Evolutionary conservation across 2,888 invertebrate genomes (phyloP).

Genomic region (Sthenelais limicola): DNA sequence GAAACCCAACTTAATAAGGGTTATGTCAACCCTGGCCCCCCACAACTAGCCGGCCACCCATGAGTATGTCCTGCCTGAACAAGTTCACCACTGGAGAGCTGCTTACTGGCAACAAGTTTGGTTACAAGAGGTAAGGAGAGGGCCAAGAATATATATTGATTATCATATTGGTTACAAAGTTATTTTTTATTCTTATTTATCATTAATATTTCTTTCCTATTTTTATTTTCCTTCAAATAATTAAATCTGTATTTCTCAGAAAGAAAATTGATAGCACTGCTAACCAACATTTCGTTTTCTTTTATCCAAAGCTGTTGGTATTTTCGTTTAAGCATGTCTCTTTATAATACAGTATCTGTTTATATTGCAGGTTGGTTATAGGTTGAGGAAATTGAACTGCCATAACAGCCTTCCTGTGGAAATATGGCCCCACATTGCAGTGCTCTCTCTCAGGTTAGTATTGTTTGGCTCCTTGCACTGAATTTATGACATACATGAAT

Average conservation of each 20-base stretch:
- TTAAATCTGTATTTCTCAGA: no score
- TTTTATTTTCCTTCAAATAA: constrained; percentile 1
- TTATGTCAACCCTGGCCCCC: constrained; percentile 68
- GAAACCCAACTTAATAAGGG: constrained; percentile 35
- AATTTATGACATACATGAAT: no score
- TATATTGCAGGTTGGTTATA: constrained; percentile 72
- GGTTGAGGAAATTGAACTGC: constrained; percentile 87
- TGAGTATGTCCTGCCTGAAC: constrained; percentile 86
- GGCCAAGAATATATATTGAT: constrained; percentile 14
- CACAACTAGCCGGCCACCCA: constrained; percentile 75
- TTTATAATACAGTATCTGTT: no score
- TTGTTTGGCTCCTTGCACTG: no score
- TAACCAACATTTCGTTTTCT: no score
- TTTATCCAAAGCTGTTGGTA: no score
- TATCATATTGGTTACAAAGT: no score
- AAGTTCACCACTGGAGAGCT: constrained; percentile 93
- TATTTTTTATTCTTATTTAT: no score
- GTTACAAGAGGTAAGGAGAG: constrained; percentile 82
- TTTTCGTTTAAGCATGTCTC: no score
- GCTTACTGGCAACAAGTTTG: constrained; percentile 91
- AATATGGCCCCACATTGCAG: constrained; percentile 90
- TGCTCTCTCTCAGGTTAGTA: constrained; percentile 76
- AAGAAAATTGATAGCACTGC: no score
- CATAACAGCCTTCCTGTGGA: constrained; percentile 89
- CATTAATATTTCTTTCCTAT: no score